Evolutionary conservation across 2,888 invertebrate genomes (phyloP).

Genomic region (Callyntrura guangdongensis): DNA sequence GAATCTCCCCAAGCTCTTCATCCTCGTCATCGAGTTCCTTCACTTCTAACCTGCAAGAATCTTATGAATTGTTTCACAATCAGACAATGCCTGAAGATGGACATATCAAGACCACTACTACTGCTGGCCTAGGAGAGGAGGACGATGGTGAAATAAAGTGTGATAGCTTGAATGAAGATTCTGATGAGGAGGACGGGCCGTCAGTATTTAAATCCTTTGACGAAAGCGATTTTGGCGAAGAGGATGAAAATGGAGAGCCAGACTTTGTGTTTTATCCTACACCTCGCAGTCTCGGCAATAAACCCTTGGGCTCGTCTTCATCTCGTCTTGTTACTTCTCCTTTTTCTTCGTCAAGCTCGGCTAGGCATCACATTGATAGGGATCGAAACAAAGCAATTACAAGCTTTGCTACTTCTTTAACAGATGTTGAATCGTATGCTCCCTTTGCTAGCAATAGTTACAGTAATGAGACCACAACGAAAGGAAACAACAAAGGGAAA

Average conservation of each 20-base stretch:
- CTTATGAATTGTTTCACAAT: conserved; percentile 81
- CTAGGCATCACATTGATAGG: conserved; percentile 67
- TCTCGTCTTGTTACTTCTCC: conserved; percentile 8
- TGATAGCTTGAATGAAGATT: conserved; percentile 78
- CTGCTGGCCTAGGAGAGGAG: neutral
- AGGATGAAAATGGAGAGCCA: conserved; percentile 78
- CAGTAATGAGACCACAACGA: conserved; percentile 77
- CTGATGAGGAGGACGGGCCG: conserved; percentile 66
- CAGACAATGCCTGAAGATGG: conserved; percentile 70
- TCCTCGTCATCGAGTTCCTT: conserved; percentile 78
- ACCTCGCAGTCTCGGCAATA: conserved; percentile 44
- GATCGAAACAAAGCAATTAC: conserved; percentile 75
- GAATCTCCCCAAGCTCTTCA: conserved; percentile 77
- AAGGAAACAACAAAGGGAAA: conserved; percentile 76
- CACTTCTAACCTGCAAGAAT: conserved; percentile 80
- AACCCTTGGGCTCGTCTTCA: conserved; percentile 45
- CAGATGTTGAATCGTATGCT: conserved; percentile 72
- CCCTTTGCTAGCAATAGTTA: conserved; percentile 65
- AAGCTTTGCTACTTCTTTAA: conserved; percentile 74
- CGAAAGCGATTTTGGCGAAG: conserved; percentile 80
- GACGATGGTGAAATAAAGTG: conserved; percentile 65
- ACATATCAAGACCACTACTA: conserved; percentile 14
- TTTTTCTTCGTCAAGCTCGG: conserved; percentile 70
- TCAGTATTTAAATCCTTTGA: conserved; percentile 82
- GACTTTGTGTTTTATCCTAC: conserved; percentile 81